Evolutionary conservation across 2,113 vertebrate genomes (phyloP).

Genomic region (Octodon degus): DNA sequence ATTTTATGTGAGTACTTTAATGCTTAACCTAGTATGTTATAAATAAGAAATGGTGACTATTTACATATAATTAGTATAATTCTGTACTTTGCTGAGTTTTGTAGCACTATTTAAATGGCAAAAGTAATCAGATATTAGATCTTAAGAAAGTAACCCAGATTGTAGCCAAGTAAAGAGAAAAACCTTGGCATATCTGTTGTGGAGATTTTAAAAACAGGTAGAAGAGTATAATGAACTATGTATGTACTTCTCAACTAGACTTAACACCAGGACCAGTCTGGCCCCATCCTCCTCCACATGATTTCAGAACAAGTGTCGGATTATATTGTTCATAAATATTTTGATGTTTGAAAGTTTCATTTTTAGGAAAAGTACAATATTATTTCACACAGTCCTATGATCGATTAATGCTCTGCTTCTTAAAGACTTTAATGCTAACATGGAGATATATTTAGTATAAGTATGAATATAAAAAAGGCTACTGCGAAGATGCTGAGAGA

Average conservation of each 20-base stretch:
- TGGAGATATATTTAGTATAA: not conserved
- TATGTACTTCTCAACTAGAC: not conserved
- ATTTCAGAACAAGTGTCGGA: conserved; percentile 29
- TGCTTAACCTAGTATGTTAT: not conserved
- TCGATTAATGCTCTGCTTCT: not conserved
- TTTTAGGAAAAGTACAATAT: conserved; percentile 29
- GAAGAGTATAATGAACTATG: not conserved
- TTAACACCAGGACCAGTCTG: not conserved
- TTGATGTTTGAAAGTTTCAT: not conserved
- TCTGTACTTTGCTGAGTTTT: conserved; percentile 40
- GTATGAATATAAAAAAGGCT: not conserved
- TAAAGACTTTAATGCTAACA: conserved; percentile 11
- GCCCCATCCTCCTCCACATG: not conserved
- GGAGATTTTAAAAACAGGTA: conserved; percentile 36
- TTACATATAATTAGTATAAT: not conserved
- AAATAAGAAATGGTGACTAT: conserved; percentile 16
- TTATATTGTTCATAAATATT: not conserved
- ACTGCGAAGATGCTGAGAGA: not conserved
- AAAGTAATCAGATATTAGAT: conserved; percentile 5
- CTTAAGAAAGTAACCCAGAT: not conserved
- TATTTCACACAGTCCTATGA: not conserved
- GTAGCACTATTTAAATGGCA: conserved; percentile 4
- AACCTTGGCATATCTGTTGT: not conserved
- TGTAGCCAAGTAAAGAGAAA: not conserved
- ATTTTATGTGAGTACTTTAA: conserved; percentile 41